phyloP scores from a whole-genome alignment of 2,113 vertebrate species.

The Stegostoma tigrinum region DNA sequence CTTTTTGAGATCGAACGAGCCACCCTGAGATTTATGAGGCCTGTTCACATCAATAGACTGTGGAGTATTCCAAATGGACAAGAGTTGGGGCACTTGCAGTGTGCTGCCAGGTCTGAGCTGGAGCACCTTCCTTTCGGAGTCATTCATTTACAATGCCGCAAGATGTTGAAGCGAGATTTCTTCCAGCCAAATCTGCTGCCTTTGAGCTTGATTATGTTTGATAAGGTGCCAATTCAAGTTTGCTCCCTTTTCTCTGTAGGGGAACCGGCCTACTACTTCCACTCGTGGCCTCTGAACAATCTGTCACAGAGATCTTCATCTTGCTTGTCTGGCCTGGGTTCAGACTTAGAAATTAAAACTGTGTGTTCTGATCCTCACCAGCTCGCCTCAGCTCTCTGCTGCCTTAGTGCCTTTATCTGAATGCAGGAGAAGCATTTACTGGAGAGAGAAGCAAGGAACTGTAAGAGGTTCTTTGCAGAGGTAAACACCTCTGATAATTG shows the following conservation, averaged over 20 bases:
- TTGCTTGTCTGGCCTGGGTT: background rate
- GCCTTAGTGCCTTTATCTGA: background rate
- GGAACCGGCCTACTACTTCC: too few relatives aligned
- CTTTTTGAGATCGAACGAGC: background rate
- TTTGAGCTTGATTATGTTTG: background rate
- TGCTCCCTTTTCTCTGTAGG: background rate
- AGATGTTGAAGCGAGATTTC: background rate
- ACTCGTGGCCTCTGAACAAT: background rate
- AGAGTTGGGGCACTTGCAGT: background rate
- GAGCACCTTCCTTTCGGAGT: background rate
- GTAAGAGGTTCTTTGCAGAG: background rate
- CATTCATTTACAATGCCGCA: background rate
- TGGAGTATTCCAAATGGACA: too few relatives aligned
- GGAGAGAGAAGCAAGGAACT: background rate
- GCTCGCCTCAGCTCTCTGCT: background rate
- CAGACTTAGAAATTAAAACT: background rate
- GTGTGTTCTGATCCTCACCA: background rate
- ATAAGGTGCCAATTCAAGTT: background rate
- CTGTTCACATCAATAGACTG: background rate
- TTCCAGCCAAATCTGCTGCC: background rate
- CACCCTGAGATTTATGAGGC: background rate
- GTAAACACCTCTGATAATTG: background rate
- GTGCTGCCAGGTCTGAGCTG: background rate
- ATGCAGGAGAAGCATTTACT: background rate
- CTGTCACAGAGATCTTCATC: background rate